phyloP scores from a whole-genome alignment of 2,888 invertebrate genomes.

The Nomada lathburiana region DNA sequence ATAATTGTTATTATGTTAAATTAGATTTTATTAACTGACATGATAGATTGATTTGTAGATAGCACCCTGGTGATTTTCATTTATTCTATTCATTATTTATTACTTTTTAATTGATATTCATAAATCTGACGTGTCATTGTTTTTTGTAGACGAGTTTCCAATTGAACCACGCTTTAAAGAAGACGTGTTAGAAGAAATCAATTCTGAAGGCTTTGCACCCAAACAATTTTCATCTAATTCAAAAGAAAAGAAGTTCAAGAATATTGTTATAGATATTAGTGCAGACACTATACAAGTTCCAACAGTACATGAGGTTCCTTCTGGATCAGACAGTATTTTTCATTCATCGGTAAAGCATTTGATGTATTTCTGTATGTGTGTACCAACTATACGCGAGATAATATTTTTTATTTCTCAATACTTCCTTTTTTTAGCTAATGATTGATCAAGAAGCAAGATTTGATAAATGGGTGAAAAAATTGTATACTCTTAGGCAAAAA shows the following conservation, averaged over 20 bases:
- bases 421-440: slow-evolving; percentile 87
- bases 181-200: slow-evolving; percentile 89
- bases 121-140: background rate
- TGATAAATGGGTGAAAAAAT: slow-evolving; percentile 91
- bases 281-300: slow-evolving; percentile 90
- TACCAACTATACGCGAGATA: background rate
- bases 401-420: slow-evolving; percentile 16
- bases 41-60: background rate
- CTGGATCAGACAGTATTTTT: slow-evolving; percentile 79
- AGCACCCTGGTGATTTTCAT: too few relatives aligned
- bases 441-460: slow-evolving; percentile 88
- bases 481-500: slow-evolving; percentile 88
- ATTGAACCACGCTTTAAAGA: slow-evolving; percentile 79
- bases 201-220: slow-evolving; percentile 89
- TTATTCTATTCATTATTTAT: background rate
- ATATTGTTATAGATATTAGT: slow-evolving; percentile 90
- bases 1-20: slow-evolving; percentile 9
- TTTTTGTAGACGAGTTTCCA: slow-evolving; percentile 77
- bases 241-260: slow-evolving; percentile 88
- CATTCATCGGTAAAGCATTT: slow-evolving; percentile 79
- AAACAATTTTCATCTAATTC: slow-evolving; percentile 85
- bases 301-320: slow-evolving; percentile 80
- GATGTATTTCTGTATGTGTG: slow-evolving; percentile 17
- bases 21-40: background rate
- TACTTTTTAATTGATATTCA: background rate